Base-by-base conservation (phyloP, 2,888 invertebrate genomes). In the Heteropelma amictum region DNA sequence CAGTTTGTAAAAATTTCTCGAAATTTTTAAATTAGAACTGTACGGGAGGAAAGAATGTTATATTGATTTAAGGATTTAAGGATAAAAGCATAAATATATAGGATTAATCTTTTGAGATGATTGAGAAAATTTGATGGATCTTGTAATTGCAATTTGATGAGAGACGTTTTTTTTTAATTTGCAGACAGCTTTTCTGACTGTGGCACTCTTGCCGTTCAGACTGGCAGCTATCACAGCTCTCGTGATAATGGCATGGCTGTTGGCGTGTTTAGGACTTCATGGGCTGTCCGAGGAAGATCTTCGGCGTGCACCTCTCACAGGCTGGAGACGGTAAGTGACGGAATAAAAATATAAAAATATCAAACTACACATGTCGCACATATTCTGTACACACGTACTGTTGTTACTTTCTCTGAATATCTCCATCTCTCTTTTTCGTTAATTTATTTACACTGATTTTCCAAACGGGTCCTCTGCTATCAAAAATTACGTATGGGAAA, bases 181-280 rank as follows among this genome's bases (percentile, higher is more conserved):
- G 0, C 93, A 97, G 97, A 95, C 97, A 82, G 95, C 93, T 80
- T 91, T 97, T 84, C 92, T 98, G 89, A 96, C 97, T 10, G 93
- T 97, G 69, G 93, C 96, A 54, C 89, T 98, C 60, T 91, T 97
- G 76, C 97, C 97, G 35, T 91, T 97, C 67, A 92, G 97, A 70
- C 92, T 97, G 56, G 91, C 95, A 14, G 93, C 95, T 60, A 95
- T 96, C 80, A 92, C 95, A 76, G 91, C 93, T 58, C 92, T 95
- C 72, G 92, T 98, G 69, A 92, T 95, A 68, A 91, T 95, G 14
- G 96, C 96, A 0, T 97, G 97, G 96, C 90, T 95, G 76, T 91
- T 97, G 56, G 97, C 97, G 30, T 94, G 94, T 82, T 91, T 97
- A 71, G 96, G 97, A 33, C 91, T 97, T 10, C 93, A 93, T 84